Evolutionary conservation across 1,140 invertebrate genomes (phyloP), one percentile per base, ranked within the genome.

Genomic region (Drosophila punjabiensis): DNA sequence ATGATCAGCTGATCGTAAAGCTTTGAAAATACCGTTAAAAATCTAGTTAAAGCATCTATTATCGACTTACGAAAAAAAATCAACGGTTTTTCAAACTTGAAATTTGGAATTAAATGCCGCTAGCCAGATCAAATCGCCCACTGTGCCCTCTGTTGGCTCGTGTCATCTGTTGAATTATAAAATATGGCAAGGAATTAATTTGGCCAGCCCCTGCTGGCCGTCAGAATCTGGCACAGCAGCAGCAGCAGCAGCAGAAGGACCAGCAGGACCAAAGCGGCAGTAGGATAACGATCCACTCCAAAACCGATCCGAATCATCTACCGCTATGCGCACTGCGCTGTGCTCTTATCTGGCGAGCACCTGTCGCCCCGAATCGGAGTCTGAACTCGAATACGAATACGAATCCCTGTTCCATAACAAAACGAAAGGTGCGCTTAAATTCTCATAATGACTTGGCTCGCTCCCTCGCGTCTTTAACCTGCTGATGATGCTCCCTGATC

Each of bases 81-180:
- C n/a, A n/a, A n/a, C n/a, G n/a, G n/a, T n/a, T n/a, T n/a, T n/a
- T n/a, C n/a, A n/a, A n/a, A n/a, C n/a, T n/a, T n/a, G n/a, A n/a
- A n/a, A n/a, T n/a, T n/a, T n/a, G n/a, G n/a, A n/a, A n/a, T n/a
- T n/a, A n/a, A n/a, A n/a, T n/a, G n/a, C n/a, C n/a, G n/a, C n/a
- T n/a, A n/a, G n/a, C n/a, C n/a, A n/a, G n/a, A n/a, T n/a, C n/a
- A n/a, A n/a, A n/a, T n/a, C n/a, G n/a, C n/a, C n/a, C n/a, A n/a
- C n/a, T n/a, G n/a, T n/a, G 56, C 56, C 50, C 62, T 53, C 61
- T 39, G 79, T 70, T 91, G 88, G 88, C 88, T 91, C 88, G 88
- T 91, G 88, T 91, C 88, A 91, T 91, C 88, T 91, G 88, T 91
- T 91, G 88, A 88, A 85, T 91, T 91, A 91, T 91, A 91, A 91